Conservation (phyloP, 1,140 invertebrate genomes). For the Pseudoatta argentina region DNA sequence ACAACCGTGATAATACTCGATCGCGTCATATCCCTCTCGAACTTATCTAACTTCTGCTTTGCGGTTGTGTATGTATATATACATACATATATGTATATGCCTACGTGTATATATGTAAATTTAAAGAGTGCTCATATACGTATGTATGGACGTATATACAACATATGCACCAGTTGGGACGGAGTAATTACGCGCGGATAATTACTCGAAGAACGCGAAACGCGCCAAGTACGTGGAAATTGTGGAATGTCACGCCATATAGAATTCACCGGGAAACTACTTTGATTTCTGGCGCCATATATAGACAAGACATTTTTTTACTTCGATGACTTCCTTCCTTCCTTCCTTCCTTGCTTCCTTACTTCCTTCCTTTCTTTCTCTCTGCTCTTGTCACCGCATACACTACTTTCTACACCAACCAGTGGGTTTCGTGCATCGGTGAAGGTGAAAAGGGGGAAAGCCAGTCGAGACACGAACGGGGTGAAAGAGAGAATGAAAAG, state of each 20-base stretch:
- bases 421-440: constrained; percentile 29
- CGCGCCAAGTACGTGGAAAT: constrained; percentile 61
- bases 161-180: neutral
- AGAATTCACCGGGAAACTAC: constrained; percentile 37
- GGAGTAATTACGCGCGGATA: constrained; percentile 63
- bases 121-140: neutral
- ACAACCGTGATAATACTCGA: neutral
- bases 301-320: constrained; percentile 31
- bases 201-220: constrained; percentile 64
- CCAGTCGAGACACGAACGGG: constrained; percentile 49
- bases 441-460: constrained; percentile 16
- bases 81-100: too few relatives aligned
- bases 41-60: neutral
- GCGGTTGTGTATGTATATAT: neutral
- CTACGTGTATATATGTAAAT: neutral
- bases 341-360: neutral
- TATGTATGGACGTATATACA: neutral
- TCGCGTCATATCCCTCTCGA: neutral
- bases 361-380: neutral
- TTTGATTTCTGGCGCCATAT: constrained; percentile 36
- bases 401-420: neutral
- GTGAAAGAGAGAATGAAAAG: constrained; percentile 60
- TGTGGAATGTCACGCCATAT: constrained; percentile 54
- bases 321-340: neutral
- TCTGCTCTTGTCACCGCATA: constrained; percentile 32